phyloP scores from a whole-genome alignment of 1,140 invertebrate genomes.

The Sesamia nonagrioides region DNA sequence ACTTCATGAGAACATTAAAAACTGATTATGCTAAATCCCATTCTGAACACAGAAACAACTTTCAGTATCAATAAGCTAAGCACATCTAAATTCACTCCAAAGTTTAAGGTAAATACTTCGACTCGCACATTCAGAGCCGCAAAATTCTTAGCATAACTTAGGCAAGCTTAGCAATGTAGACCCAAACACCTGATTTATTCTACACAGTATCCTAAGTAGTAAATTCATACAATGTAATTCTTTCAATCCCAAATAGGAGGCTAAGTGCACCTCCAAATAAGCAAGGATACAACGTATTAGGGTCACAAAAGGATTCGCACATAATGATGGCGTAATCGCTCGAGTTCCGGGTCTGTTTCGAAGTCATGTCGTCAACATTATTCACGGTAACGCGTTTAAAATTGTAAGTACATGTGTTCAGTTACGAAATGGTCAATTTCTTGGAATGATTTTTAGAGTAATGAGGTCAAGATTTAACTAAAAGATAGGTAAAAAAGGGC shows the following conservation, averaged over 20 bases:
- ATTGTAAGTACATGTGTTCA: neutral
- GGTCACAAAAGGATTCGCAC: conserved; percentile 8
- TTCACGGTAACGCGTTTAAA: conserved; percentile 20
- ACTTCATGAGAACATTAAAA: too few relatives aligned
- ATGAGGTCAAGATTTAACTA: neutral
- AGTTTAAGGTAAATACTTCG: too few relatives aligned
- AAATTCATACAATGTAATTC: conserved; percentile 26
- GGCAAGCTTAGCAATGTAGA: too few relatives aligned
- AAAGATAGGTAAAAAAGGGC: too few relatives aligned
- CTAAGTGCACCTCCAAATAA: conserved; percentile 17
- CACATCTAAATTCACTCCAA: too few relatives aligned
- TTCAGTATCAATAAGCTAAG: too few relatives aligned
- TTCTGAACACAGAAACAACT: too few relatives aligned
- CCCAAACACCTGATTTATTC: neutral
- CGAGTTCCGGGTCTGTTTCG: conserved; percentile 13
- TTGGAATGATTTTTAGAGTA: neutral
- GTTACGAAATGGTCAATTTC: neutral
- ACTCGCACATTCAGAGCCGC: too few relatives aligned
- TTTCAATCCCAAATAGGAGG: neutral
- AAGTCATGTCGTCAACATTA: conserved; percentile 13
- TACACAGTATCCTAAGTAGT: neutral
- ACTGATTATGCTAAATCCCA: too few relatives aligned
- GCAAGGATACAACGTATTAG: neutral
- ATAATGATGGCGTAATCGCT: conserved; percentile 2
- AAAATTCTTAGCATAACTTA: too few relatives aligned